Evolutionary conservation across 2,113 vertebrate genomes (phyloP).

Genomic region (Tragelaphus imberbis): DNA sequence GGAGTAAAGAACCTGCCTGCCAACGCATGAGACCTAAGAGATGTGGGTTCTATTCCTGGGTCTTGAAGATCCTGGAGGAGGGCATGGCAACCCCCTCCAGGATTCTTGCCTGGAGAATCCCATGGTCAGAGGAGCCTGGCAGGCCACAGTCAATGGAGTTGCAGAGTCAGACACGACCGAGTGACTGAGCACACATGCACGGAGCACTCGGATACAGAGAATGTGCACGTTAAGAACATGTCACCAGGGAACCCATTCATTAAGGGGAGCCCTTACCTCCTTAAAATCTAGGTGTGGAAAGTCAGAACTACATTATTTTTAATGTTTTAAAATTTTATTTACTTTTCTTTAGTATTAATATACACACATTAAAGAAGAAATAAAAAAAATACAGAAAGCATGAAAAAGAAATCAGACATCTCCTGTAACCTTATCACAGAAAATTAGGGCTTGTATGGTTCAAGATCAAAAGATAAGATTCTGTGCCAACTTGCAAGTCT

Average conservation of each 20-base stretch:
- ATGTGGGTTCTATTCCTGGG: background rate
- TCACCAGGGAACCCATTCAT: background rate
- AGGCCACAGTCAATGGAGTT: background rate
- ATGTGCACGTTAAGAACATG: background rate
- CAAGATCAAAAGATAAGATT: conserved; percentile 10
- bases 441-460: background rate
- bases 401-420: background rate
- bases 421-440: background rate
- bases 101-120: background rate
- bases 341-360: conserved; percentile 20
- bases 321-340: background rate
- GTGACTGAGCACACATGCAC: accelerated
- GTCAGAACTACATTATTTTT: background rate
- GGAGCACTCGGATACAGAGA: background rate
- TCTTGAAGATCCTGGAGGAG: background rate
- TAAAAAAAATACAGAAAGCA: background rate
- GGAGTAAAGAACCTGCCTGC: background rate
- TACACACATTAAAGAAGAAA: background rate
- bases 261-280: background rate
- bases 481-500: background rate
- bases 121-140: background rate
- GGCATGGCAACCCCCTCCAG: background rate
- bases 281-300: background rate
- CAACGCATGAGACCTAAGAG: background rate
- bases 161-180: accelerated